Conservation (phyloP, 2,797 vertebrate species). For the Sitta carolinensis region DNA sequence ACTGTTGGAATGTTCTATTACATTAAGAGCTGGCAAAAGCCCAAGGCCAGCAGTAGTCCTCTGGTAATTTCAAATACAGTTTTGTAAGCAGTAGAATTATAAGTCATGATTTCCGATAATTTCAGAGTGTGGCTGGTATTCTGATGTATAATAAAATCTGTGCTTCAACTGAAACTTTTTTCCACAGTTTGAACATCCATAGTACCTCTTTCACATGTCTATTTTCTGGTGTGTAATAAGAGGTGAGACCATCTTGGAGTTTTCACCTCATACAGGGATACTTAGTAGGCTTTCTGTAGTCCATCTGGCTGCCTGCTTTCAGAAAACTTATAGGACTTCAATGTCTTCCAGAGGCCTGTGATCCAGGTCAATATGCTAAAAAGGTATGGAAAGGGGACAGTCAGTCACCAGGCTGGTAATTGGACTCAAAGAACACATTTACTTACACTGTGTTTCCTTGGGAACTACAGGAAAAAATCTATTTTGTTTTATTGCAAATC, state of each 20-base stretch:
- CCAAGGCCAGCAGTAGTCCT: background rate
- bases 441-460: background rate
- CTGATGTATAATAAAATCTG: background rate
- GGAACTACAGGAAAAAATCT: background rate
- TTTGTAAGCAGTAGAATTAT: background rate
- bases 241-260: background rate
- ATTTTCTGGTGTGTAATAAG: background rate
- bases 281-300: background rate
- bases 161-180: background rate
- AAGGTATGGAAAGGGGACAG: background rate
- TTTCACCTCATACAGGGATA: background rate
- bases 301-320: background rate
- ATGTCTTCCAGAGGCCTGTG: background rate
- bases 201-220: background rate
- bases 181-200: background rate
- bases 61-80: conserved; percentile 8
- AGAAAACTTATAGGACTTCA: background rate
- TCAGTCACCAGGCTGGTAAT: background rate
- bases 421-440: background rate
- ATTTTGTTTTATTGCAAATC: background rate
- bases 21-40: background rate
- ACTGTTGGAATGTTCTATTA: background rate
- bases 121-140: background rate
- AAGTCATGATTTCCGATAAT: background rate
- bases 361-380: background rate